These are phyloP conservation scores for Elgonia sp. DNA, from an alignment of 2,888 invertebrate genomes.

Conservation along the genomic window DNA sequence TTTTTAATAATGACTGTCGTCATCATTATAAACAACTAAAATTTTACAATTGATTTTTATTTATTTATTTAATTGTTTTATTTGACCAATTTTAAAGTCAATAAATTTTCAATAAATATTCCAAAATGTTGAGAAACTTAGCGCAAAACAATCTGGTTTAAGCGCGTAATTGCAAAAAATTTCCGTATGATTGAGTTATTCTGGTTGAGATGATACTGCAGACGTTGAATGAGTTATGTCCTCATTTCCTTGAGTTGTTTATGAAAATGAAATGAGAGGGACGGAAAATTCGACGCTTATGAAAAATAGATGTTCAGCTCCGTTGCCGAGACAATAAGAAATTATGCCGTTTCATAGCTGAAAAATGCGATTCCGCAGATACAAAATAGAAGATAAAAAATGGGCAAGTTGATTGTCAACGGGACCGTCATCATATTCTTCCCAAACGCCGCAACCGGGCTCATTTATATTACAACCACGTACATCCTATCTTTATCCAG, in stretches of 20 bases:
- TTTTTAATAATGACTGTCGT: no score
- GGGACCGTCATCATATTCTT: slow-evolving; percentile 51
- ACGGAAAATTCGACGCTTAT: slow-evolving; percentile 46
- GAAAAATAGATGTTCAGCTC: slow-evolving; percentile 42
- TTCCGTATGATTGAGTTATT: slow-evolving; percentile 55
- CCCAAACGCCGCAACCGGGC: slow-evolving; percentile 11
- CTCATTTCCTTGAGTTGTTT: slow-evolving; percentile 61
- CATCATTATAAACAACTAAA: no score
- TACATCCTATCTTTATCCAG: no score
- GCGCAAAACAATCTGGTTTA: slow-evolving; percentile 28
- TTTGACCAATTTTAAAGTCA: no score
- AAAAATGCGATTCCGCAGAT: slow-evolving; percentile 43
- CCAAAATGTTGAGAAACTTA: slow-evolving; percentile 6
- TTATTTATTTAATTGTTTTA: no score
- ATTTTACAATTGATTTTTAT: no score
- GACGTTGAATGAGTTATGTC: slow-evolving; percentile 60
- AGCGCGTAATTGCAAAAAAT: slow-evolving; percentile 47
- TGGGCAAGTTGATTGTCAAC: slow-evolving; percentile 48
- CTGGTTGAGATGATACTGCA: slow-evolving; percentile 47
- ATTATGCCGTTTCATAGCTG: slow-evolving; percentile 27
- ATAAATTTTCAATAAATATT: neutral
- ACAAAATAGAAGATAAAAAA: slow-evolving; percentile 43
- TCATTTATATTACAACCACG: slow-evolving; percentile 64
- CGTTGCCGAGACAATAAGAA: slow-evolving; percentile 37
- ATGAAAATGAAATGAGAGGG: slow-evolving; percentile 50